Conservation (phyloP, 2,888 invertebrate species). For the Pandemis corylana region DNA sequence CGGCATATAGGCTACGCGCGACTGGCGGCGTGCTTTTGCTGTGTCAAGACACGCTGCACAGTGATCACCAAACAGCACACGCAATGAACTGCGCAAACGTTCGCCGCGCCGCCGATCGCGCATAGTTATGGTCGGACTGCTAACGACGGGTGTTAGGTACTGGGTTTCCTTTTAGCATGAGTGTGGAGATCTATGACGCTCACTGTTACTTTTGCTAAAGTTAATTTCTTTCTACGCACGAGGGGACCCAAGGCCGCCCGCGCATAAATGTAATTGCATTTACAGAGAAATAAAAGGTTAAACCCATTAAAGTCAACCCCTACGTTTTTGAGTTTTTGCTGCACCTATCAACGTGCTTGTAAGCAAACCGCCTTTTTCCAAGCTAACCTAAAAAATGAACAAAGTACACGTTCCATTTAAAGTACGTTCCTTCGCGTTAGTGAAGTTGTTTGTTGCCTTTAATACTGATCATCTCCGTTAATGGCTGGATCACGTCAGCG, state of each 20-base stretch:
- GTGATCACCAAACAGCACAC: too few species aligned
- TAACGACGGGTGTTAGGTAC: too few species aligned
- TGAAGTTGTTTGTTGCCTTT: constrained; percentile 6
- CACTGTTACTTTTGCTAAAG: constrained; percentile 27
- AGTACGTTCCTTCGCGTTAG: neutral
- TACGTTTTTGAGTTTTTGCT: constrained; percentile 55
- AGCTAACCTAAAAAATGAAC: constrained; percentile 35
- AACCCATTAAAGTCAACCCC: constrained; percentile 62
- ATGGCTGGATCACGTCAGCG: neutral
- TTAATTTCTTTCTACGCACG: constrained; percentile 49
- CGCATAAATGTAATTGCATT: constrained; percentile 67
- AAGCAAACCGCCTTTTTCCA: constrained; percentile 59
- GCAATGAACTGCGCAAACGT: too few species aligned
- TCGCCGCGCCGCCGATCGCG: too few species aligned
- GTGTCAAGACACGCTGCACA: too few species aligned
- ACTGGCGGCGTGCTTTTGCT: too few species aligned
- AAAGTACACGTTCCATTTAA: constrained; percentile 10
- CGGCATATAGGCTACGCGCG: too few species aligned
- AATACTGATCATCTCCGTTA: constrained; percentile 4
- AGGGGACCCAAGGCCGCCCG: constrained; percentile 54
- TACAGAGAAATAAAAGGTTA: constrained; percentile 76
- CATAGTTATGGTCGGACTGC: too few species aligned
- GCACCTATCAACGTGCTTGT: constrained; percentile 55
- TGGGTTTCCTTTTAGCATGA: too few species aligned
- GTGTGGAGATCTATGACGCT: neutral